These are phyloP conservation scores for Cryptomyrus ogoouensis DNA, from an alignment of 2,113 vertebrate species.

Conservation along the genomic window DNA sequence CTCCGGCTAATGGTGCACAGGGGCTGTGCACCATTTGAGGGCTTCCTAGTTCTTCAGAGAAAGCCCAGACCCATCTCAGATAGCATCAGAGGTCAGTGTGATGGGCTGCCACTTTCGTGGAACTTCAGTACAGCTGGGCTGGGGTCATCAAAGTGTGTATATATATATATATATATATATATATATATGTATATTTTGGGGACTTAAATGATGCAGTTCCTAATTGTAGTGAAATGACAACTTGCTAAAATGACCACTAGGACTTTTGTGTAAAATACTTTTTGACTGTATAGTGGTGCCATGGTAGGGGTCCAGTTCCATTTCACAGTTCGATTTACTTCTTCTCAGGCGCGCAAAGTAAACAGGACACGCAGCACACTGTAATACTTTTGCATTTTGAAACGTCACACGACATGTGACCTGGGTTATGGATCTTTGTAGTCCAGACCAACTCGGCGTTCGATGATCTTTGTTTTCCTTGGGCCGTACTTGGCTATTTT, in stretches of 20 bases:
- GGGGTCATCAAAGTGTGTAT: background rate
- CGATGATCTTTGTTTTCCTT: background rate
- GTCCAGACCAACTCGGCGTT: background rate
- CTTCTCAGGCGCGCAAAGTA: background rate
- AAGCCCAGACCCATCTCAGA: background rate
- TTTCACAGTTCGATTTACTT: background rate
- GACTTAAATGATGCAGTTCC: background rate
- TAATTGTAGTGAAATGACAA: slow-evolving; percentile 2
- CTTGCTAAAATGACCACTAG: background rate
- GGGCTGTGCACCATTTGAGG: background rate
- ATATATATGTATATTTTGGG: background rate
- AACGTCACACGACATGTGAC: background rate
- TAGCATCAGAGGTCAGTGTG: background rate
- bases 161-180: too few relatives aligned
- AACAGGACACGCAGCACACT: background rate
- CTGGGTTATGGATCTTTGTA: background rate
- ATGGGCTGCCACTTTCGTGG: background rate
- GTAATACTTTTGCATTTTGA: background rate
- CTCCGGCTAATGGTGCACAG: background rate
- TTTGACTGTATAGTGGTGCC: background rate
- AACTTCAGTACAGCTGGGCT: background rate
- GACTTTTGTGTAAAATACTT: background rate
- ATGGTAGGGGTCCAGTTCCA: background rate
- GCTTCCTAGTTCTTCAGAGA: background rate
- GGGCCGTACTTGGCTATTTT: background rate